A percentile compares a stretch with the other conserved stretches of the same genome.
phyloP scores from a whole-genome alignment of 2,888 invertebrate species.

The Deilephila porcellus region DNA sequence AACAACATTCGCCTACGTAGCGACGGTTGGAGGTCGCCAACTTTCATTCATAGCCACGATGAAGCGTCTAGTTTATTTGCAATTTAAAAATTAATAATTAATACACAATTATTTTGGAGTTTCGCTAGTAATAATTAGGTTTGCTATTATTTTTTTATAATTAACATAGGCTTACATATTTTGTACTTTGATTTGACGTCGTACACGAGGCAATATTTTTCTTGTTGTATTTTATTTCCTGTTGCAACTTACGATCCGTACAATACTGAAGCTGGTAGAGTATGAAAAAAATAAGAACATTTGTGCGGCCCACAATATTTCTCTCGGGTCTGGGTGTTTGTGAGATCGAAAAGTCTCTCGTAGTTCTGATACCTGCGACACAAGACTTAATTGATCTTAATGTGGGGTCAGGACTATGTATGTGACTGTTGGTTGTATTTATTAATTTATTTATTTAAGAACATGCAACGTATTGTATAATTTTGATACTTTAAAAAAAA shows the following conservation, averaged over 20 bases:
- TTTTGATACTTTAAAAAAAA: not conserved
- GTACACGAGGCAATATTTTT: too few relatives aligned
- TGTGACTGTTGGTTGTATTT: too few relatives aligned
- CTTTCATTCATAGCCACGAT: slow-evolving; percentile 78
- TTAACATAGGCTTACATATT: not conserved
- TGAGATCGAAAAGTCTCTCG: too few relatives aligned
- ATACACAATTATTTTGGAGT: not conserved
- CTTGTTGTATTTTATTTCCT: too few relatives aligned
- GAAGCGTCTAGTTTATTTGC: slow-evolving; percentile 44
- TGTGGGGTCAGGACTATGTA: too few relatives aligned
- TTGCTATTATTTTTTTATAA: slow-evolving; percentile 24
- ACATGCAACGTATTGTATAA: slow-evolving; percentile 26
- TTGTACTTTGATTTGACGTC: not conserved
- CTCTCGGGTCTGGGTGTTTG: too few relatives aligned
- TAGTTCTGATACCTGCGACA: too few relatives aligned
- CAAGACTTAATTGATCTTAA: too few relatives aligned
- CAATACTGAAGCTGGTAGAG: too few relatives aligned
- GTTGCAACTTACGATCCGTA: slow-evolving; percentile 40
- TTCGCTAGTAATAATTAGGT: not conserved
- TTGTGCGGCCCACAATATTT: too few relatives aligned
- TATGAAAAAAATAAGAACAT: too few relatives aligned
- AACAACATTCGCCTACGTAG: slow-evolving; percentile 77
- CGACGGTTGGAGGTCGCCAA: slow-evolving; percentile 75
- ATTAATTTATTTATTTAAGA: too few relatives aligned
- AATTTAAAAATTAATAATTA: slow-evolving; percentile 40